Conservation (phyloP, 2,888 invertebrate genomes). For the Campoplex nolae region DNA sequence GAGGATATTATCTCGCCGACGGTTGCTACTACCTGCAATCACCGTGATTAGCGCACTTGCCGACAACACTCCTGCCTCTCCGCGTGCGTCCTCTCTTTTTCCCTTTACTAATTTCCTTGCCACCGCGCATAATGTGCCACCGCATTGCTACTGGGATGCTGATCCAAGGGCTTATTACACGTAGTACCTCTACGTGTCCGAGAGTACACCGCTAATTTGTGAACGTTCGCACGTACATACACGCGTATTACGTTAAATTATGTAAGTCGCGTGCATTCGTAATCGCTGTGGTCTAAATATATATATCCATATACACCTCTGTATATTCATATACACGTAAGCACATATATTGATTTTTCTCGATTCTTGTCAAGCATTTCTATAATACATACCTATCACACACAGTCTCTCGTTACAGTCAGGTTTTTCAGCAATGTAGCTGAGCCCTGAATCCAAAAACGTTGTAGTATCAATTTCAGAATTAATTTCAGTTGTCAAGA, state of each 20-base stretch:
- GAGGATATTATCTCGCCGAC: conserved; percentile 81
- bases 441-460: neutral
- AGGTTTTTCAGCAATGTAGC: neutral
- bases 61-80: conserved; percentile 70
- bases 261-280: conserved; percentile 68
- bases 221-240: conserved; percentile 75
- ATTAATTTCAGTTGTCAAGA: neutral
- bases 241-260: conserved; percentile 65
- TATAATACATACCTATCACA: conserved; percentile 14
- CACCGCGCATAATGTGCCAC: conserved; percentile 63
- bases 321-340: neutral
- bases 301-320: neutral
- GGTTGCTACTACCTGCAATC: conserved; percentile 81
- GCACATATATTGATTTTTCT: conserved; percentile 30
- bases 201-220: conserved; percentile 80
- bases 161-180: conserved; percentile 73
- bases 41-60: conserved; percentile 81
- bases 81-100: conserved; percentile 62
- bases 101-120: conserved; percentile 52
- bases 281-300: conserved; percentile 18
- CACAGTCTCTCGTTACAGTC: conserved; percentile 4
- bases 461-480: neutral
- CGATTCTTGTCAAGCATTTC: conserved; percentile 28
- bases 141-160: conserved; percentile 46
- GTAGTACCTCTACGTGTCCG: conserved; percentile 74